Evolutionary conservation across 53 echinoderm and acorn worm genomes (phyloP).

Genomic region (Apostichopus leukothele): DNA sequence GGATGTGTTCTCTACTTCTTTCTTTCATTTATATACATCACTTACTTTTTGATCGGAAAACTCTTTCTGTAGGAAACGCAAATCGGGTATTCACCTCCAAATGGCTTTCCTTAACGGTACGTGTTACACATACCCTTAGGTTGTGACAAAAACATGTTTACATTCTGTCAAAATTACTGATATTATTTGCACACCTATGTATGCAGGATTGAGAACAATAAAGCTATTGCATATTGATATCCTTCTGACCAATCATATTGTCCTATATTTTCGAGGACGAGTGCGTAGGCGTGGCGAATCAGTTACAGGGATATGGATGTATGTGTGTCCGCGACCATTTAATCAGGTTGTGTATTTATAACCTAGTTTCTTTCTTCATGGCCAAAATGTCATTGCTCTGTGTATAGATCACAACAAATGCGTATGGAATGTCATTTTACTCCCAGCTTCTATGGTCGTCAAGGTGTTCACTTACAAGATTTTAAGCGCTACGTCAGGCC

Average conservation of each 20-base stretch:
- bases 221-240: conserved; percentile 37
- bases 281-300: conserved; percentile 43
- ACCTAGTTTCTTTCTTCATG: conserved; percentile 53
- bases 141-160: conserved; percentile 52
- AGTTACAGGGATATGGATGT: conserved; percentile 22
- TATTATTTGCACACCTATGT: conserved; percentile 48
- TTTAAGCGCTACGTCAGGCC: conserved; percentile 50
- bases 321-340: conserved; percentile 39
- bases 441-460: conserved; percentile 43
- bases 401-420: conserved; percentile 51
- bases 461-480: conserved; percentile 50
- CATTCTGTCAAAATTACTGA: conserved; percentile 48
- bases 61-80: conserved; percentile 1
- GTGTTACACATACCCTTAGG: conserved; percentile 40
- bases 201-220: conserved; percentile 26
- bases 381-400: conserved; percentile 55
- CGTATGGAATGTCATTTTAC: conserved; percentile 52
- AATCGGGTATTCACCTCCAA: conserved; percentile 33
- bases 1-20: background rate
- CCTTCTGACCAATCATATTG: background rate
- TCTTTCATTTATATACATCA: background rate
- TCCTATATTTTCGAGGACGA: background rate
- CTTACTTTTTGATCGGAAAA: background rate
- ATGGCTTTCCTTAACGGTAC: conserved; percentile 9
- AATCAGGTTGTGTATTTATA: conserved; percentile 57